Conservation (phyloP, 2,888 invertebrate genomes). For the Drosophila cracens region DNA sequence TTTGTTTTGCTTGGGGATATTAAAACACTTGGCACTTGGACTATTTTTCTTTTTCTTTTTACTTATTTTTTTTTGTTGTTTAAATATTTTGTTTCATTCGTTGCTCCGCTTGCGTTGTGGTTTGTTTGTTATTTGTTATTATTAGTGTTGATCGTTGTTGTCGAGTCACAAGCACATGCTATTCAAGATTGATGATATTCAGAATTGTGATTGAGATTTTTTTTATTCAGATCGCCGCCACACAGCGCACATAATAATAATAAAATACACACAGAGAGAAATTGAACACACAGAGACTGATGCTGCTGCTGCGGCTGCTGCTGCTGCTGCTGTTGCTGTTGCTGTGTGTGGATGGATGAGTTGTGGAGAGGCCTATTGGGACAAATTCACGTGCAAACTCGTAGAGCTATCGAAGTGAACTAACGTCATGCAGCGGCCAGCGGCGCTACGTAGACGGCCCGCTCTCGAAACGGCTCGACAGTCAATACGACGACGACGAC, state of each 20-base stretch:
- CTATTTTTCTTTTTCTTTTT: conserved; percentile 3
- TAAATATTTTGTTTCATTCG: conserved; percentile 19
- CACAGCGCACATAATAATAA: conserved; percentile 44
- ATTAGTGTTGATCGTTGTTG: conserved; percentile 28
- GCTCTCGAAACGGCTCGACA: conserved; percentile 52
- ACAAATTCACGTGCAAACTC: conserved; percentile 85
- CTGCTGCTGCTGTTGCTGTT: conserved; percentile 6
- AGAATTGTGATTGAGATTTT: conserved; percentile 54
- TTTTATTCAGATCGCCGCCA: conserved; percentile 40
- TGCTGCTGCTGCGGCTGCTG: conserved; percentile 15
- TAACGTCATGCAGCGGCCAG: conserved; percentile 84
- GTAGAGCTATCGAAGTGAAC: conserved; percentile 86
- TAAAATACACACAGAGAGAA: conserved; percentile 51
- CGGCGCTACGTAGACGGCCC: conserved; percentile 82
- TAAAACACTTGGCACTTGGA: conserved; percentile 54
- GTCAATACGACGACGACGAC: conserved; percentile 24
- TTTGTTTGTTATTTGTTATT: conserved; percentile 13
- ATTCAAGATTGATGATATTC: conserved; percentile 26
- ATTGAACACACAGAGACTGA: conserved; percentile 31
- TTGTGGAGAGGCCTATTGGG: conserved; percentile 63
- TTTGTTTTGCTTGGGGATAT: conserved; percentile 19
- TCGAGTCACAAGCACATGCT: conserved; percentile 26
- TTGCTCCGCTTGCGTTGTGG: conserved; percentile 18
- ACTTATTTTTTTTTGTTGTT: conserved; percentile 5
- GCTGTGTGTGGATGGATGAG: conserved; percentile 11